These are phyloP conservation scores for Tachysurus vachellii DNA, from an alignment of 2,113 vertebrate species.

Conservation along the genomic window DNA sequence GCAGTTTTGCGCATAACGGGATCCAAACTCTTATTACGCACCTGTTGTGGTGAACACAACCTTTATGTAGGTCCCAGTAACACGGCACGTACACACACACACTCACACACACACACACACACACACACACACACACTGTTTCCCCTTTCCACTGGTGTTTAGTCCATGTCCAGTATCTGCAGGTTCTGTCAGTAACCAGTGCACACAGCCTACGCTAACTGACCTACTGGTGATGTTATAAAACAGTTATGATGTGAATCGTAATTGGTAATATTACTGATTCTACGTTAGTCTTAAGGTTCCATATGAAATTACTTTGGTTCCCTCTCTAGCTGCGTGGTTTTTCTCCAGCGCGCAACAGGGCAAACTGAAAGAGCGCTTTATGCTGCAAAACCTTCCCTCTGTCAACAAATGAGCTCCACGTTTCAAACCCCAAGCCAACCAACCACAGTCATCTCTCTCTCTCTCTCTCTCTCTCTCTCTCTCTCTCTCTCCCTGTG, in stretches of 20 bases:
- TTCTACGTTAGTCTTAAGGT: no score
- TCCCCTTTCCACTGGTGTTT: constrained; percentile 6
- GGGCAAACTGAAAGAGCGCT: constrained; percentile 71
- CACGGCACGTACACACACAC: neutral
- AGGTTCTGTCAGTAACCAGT: constrained; percentile 20
- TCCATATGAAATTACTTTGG: no score
- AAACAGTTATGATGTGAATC: neutral
- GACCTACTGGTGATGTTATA: neutral
- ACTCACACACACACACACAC: neutral
- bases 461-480: constrained; percentile 30
- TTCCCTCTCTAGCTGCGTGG: neutral
- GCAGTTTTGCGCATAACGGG: neutral
- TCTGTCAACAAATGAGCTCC: neutral
- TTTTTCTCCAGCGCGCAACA: constrained; percentile 31
- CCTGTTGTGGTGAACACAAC: constrained; percentile 57
- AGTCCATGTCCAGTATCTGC: neutral
- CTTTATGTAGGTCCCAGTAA: constrained; percentile 14
- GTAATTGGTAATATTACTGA: neutral
- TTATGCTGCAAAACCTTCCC: constrained; percentile 58
- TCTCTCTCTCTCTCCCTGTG: neutral
- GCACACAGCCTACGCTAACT: neutral
- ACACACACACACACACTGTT: neutral
- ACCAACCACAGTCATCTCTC: constrained; percentile 34
- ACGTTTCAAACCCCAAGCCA: constrained; percentile 26
- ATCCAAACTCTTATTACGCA: constrained; percentile 45